phyloP scores from a whole-genome alignment of 2,113 vertebrate genomes.

The Sisor rabdophorus region DNA sequence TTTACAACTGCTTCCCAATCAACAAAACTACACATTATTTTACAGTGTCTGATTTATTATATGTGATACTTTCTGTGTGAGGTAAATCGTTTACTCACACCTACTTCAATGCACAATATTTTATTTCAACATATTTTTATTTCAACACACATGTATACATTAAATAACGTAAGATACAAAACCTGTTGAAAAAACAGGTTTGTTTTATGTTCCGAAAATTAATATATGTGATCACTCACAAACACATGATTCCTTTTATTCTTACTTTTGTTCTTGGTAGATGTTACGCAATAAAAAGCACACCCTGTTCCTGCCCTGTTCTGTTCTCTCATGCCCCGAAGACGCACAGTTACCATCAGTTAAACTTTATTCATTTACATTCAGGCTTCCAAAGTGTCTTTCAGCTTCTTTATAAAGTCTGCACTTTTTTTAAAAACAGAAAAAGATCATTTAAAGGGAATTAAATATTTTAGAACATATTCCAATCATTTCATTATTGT shows the following conservation, averaged over 20 bases:
- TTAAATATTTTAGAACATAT: too few relatives aligned
- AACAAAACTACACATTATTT: neutral
- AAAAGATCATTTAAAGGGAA: too few relatives aligned
- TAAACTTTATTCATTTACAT: neutral
- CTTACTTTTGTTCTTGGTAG: neutral
- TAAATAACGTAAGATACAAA: too few relatives aligned
- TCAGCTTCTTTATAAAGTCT: too few relatives aligned
- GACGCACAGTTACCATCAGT: neutral
- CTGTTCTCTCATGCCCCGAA: constrained; percentile 23
- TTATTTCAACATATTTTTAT: neutral
- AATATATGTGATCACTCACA: too few relatives aligned
- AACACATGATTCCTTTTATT: neutral
- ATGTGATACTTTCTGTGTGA: neutral
- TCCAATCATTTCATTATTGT: too few relatives aligned
- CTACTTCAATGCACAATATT: neutral
- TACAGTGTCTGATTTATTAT: neutral
- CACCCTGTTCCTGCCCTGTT: neutral
- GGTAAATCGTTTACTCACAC: neutral
- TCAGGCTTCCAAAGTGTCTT: neutral
- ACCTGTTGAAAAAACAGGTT: neutral
- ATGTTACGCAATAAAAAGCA: constrained; percentile 30
- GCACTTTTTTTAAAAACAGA: too few relatives aligned
- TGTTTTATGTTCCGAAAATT: too few relatives aligned
- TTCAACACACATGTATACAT: neutral
- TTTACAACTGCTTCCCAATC: neutral